Percentiles rank a stretch among this genome's conserved stretches.
Conservation (phyloP, 2,797 vertebrate genomes). For the Carcharodon carcharias region DNA sequence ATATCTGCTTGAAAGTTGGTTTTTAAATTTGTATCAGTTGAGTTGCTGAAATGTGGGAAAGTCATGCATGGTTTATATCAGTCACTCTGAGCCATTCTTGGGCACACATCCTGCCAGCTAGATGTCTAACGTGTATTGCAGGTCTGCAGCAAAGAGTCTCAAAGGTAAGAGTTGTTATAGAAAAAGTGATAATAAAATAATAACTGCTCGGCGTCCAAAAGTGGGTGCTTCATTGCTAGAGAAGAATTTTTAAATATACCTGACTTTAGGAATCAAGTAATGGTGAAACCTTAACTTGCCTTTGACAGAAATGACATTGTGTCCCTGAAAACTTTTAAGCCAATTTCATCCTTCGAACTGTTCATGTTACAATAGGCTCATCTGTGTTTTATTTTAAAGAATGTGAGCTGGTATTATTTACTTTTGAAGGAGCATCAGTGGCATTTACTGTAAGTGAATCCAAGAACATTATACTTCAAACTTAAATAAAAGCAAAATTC, state of each 20-base stretch:
- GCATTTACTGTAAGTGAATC: background rate
- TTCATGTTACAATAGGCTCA: background rate
- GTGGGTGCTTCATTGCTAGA: background rate
- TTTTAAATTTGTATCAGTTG: background rate
- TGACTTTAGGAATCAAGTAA: background rate
- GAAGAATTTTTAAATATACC: background rate
- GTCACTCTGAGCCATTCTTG: background rate
- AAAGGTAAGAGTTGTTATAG: background rate
- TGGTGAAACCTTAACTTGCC: background rate
- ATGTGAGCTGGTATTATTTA: background rate
- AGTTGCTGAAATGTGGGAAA: background rate
- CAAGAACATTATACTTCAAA: background rate
- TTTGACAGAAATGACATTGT: background rate
- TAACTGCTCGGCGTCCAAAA: background rate
- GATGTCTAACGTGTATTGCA: background rate
- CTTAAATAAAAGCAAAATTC: too few species aligned
- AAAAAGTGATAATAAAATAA: background rate
- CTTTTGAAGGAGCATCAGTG: background rate
- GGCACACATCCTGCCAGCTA: background rate
- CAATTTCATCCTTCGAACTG: background rate
- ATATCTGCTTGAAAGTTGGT: background rate
- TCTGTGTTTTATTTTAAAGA: background rate
- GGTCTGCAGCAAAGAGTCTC: background rate
- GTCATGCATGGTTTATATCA: background rate
- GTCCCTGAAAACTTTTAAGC: background rate